Conservation (phyloP, 2,113 vertebrate species). For the Bombycilla garrulus region DNA sequence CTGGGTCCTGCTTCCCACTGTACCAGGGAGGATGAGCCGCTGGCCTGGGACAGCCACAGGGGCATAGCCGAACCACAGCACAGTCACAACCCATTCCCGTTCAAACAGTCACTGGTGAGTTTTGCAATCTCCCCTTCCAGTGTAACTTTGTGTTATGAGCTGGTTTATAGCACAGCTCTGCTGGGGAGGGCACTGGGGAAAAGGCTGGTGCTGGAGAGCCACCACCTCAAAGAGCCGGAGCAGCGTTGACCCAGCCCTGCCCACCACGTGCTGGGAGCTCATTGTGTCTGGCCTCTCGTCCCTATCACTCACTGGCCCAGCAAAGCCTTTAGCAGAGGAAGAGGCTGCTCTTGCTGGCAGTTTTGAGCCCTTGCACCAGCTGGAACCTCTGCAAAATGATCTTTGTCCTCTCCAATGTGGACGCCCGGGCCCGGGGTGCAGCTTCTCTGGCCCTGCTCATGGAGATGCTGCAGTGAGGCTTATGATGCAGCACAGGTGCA, state of each 20-base stretch:
- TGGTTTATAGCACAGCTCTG: background rate
- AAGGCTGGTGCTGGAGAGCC: background rate
- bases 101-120: slow-evolving; percentile 19
- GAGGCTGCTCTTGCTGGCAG: background rate
- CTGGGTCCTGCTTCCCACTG: background rate
- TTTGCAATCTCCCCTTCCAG: slow-evolving; percentile 18
- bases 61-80: background rate
- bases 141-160: background rate
- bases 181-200: background rate
- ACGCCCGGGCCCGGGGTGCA: background rate
- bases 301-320: background rate
- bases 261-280: background rate
- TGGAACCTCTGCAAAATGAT: background rate
- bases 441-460: background rate
- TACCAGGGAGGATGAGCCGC: background rate
- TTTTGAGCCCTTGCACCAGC: background rate
- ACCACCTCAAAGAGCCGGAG: background rate
- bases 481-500: accelerated
- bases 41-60: accelerated
- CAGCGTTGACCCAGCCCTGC: background rate
- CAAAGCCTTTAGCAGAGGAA: background rate
- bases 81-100: background rate
- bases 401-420: background rate
- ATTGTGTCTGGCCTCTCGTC: background rate
- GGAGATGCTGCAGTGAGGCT: background rate